phyloP scores from a whole-genome alignment of 2,797 vertebrate genomes.

The Graptemys geographica region DNA sequence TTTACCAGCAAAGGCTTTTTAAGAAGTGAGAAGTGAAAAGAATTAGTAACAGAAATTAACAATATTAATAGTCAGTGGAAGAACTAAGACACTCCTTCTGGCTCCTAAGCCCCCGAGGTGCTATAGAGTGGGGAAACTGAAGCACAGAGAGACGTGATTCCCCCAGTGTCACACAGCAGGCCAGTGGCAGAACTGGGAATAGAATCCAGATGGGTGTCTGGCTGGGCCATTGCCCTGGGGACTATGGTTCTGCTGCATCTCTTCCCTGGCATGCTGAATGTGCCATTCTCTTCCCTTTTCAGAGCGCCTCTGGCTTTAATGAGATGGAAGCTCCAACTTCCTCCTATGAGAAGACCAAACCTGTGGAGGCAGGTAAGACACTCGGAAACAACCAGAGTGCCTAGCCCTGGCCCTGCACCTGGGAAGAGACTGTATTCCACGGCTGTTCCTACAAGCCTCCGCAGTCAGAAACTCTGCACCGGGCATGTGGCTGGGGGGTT shows the following conservation, averaged over 20 bases:
- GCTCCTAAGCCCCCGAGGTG: not conserved
- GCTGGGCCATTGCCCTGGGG: not conserved
- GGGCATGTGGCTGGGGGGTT: not conserved
- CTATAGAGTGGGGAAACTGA: not conserved
- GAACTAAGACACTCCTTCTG: not conserved
- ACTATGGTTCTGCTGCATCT: not conserved
- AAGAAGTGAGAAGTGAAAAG: not conserved
- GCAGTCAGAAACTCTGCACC: not conserved
- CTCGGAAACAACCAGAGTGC: not conserved
- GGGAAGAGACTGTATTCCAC: accelerated
- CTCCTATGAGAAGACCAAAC: conserved; percentile 90
- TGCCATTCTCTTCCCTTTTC: not conserved
- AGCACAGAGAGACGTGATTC: not conserved
- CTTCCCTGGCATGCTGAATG: not conserved
- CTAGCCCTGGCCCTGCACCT: not conserved
- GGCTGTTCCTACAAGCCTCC: too few species aligned
- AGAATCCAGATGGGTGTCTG: not conserved
- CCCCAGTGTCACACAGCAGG: not conserved
- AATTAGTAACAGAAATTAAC: not conserved
- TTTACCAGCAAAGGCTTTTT: too few species aligned
- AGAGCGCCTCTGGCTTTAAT: conserved; percentile 90
- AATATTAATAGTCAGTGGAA: not conserved
- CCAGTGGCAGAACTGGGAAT: not conserved
- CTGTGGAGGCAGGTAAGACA: conserved; percentile 90
- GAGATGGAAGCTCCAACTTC: conserved; percentile 90